Evolutionary conservation across 2,888 invertebrate genomes (phyloP).

Genomic region (Sesia apiformis): DNA sequence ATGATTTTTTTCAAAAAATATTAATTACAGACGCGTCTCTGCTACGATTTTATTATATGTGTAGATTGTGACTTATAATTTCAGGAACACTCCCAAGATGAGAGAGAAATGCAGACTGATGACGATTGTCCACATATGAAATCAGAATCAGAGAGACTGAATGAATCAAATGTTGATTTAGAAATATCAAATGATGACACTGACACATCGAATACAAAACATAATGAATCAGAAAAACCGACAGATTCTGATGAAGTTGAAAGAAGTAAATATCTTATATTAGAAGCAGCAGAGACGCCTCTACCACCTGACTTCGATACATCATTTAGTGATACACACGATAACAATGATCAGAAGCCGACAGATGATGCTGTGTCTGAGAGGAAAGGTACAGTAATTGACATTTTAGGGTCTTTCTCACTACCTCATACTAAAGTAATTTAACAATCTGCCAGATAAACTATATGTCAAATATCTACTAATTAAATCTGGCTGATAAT

Average conservation of each 20-base stretch:
- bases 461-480: no score
- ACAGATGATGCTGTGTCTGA: neutral
- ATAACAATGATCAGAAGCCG: slow-evolving; percentile 2
- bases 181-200: slow-evolving; percentile 1
- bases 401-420: no score
- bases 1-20: no score
- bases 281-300: slow-evolving; percentile 20
- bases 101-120: slow-evolving; percentile 47
- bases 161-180: neutral
- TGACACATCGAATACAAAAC: slow-evolving; percentile 1
- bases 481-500: no score
- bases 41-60: no score
- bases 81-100: slow-evolving; percentile 42
- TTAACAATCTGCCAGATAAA: no score
- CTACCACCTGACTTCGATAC: slow-evolving; percentile 26
- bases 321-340: slow-evolving; percentile 23
- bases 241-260: slow-evolving; percentile 8
- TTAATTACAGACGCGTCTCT: no score
- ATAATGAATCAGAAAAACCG: slow-evolving; percentile 12
- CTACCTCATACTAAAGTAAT: no score
- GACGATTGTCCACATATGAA: slow-evolving; percentile 33
- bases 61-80: neutral
- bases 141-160: slow-evolving; percentile 19
- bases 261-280: slow-evolving; percentile 4
- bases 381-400: neutral